Evolutionary conservation across 2,797 vertebrate species (phyloP).

Genomic region (Muscicapa comitata): DNA sequence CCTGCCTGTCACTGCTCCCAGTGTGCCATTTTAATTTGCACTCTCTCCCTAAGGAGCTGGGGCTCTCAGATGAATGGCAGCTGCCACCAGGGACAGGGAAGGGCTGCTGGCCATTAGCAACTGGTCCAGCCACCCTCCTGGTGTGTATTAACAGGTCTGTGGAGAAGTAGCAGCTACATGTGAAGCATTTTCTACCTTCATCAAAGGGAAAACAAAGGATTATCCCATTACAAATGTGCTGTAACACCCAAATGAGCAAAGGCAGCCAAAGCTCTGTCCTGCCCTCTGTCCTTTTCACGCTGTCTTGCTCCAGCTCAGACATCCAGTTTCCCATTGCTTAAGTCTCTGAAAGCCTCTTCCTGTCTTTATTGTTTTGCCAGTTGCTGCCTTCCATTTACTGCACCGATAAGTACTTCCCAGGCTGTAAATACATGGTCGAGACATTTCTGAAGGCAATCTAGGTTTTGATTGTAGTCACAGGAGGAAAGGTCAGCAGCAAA

Average conservation of each 20-base stretch:
- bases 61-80: not conserved
- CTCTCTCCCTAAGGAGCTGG: not conserved
- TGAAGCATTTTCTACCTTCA: not conserved
- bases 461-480: not conserved
- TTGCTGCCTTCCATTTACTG: conserved; percentile 39
- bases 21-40: fast-evolving
- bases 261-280: not conserved
- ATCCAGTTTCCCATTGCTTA: conserved; percentile 14
- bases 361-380: conserved; percentile 51
- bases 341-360: conserved; percentile 22
- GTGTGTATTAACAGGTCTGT: not conserved
- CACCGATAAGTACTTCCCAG: conserved; percentile 27
- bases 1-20: not conserved
- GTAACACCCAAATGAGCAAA: not conserved
- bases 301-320: conserved; percentile 2
- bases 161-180: not conserved
- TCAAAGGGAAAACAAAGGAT: conserved; percentile 4
- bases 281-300: conserved; percentile 6
- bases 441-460: not conserved
- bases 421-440: not conserved
- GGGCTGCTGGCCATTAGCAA: not conserved
- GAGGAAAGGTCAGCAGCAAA: not conserved
- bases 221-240: not conserved
- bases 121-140: not conserved
- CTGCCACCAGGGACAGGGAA: not conserved